Evolutionary conservation across 2,888 invertebrate species (phyloP).

Genomic region (Halocaridina rubra): DNA sequence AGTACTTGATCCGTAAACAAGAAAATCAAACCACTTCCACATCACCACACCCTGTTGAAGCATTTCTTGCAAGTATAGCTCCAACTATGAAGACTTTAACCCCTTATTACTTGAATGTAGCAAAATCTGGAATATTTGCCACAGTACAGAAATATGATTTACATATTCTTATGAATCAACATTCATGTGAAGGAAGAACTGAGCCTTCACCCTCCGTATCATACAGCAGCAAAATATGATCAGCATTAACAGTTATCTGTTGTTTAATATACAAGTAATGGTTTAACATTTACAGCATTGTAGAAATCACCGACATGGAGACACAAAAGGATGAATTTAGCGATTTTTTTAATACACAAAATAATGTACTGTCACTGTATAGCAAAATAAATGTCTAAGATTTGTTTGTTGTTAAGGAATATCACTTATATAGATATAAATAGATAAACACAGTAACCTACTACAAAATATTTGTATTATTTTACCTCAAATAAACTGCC

Average conservation of each 20-base stretch:
- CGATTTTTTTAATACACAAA: background rate
- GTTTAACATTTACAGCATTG: no score
- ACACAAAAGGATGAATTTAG: no score
- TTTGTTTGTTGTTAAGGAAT: no score
- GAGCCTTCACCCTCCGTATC: slow-evolving; percentile 12
- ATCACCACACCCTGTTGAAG: no score
- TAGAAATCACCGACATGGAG: no score
- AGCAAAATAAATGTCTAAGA: no score
- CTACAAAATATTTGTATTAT: slow-evolving; percentile 4
- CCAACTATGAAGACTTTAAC: slow-evolving; percentile 27
- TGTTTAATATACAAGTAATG: no score
- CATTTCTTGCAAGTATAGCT: no score
- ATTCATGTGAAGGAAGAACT: slow-evolving; percentile 13
- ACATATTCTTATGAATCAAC: slow-evolving; percentile 27
- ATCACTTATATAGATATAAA: background rate
- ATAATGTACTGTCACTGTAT: no score
- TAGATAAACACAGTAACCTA: background rate
- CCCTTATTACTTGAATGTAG: slow-evolving; percentile 30
- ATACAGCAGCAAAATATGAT: slow-evolving; percentile 13
- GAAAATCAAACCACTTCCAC: slow-evolving; percentile 20
- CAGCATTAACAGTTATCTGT: no score
- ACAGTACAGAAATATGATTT: slow-evolving; percentile 29
- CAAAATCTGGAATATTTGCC: slow-evolving; percentile 27
- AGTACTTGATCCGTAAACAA: slow-evolving; percentile 24
- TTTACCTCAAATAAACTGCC: slow-evolving; percentile 32